A percentile compares a stretch with the other conserved stretches of the same genome.
Conservation (phyloP, 2,797 vertebrate genomes). For the Cyclopterus lumpus region DNA sequence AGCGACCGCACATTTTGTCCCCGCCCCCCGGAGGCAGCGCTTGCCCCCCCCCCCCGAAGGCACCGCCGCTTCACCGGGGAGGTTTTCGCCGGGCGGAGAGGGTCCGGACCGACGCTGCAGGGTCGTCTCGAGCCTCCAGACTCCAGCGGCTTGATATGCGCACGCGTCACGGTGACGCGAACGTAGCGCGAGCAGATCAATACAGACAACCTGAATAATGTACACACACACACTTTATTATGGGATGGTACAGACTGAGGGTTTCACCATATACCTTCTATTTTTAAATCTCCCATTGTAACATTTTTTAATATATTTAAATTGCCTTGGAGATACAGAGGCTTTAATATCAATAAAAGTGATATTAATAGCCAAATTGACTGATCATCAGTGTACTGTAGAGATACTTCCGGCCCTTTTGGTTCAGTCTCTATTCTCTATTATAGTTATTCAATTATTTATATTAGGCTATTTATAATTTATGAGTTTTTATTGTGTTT, state of each 20-base stretch:
- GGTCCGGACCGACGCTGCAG: not conserved
- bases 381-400: not conserved
- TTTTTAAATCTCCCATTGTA: not conserved
- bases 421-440: not conserved
- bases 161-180: no score
- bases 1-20: slow-evolving; percentile 33
- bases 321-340: not conserved
- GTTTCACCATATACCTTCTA: not conserved
- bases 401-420: not conserved
- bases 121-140: not conserved
- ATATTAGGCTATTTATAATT: not conserved
- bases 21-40: slow-evolving; percentile 52
- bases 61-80: slow-evolving; percentile 30
- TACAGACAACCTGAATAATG: not conserved
- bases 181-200: no score
- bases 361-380: not conserved
- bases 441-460: not conserved
- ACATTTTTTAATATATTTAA: not conserved
- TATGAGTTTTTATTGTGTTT: not conserved
- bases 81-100: slow-evolving; percentile 29
- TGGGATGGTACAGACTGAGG: not conserved
- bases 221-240: not conserved
- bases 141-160: no score
- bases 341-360: not conserved
- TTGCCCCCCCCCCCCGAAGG: slow-evolving; percentile 38